Conservation (phyloP, 1,140 invertebrate species). For the Anastrepha ludens region DNA sequence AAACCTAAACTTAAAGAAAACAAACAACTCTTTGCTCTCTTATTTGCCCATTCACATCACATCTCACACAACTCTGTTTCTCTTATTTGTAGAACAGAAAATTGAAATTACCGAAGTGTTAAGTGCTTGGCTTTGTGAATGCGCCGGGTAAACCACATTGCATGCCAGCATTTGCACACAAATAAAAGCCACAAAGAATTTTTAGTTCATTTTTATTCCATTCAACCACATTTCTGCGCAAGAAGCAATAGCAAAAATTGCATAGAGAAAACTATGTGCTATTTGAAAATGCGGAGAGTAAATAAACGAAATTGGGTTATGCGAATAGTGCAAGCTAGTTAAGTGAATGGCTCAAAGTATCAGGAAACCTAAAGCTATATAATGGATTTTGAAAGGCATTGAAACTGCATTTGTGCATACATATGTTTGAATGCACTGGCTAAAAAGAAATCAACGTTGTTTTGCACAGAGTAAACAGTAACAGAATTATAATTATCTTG, state of each 20-base stretch:
- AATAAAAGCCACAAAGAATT: slow-evolving; percentile 38
- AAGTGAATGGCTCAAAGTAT: not conserved
- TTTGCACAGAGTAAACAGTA: too few species aligned
- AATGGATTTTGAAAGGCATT: too few species aligned
- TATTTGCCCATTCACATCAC: not conserved
- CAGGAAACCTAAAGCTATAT: too few species aligned
- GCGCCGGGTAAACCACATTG: not conserved
- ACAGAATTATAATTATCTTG: too few species aligned
- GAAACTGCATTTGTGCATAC: too few species aligned
- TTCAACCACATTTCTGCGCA: slow-evolving; percentile 44
- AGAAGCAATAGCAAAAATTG: slow-evolving; percentile 11
- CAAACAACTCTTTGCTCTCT: too few species aligned
- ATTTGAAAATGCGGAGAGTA: slow-evolving; percentile 2
- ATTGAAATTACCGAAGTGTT: slow-evolving; percentile 42
- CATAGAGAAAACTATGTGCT: slow-evolving; percentile 1
- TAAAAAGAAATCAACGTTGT: too few species aligned
- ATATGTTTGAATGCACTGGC: too few species aligned
- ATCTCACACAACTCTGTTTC: not conserved
- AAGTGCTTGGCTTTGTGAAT: slow-evolving; percentile 9
- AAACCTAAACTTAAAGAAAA: too few species aligned
- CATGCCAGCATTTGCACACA: slow-evolving; percentile 28
- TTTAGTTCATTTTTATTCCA: slow-evolving; percentile 25
- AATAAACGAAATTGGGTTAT: slow-evolving; percentile 48
- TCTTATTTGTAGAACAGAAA: not conserved
- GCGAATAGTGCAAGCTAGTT: not conserved